phyloP scores from a whole-genome alignment of 1,140 invertebrate species.

The Drosophila aff. region DNA sequence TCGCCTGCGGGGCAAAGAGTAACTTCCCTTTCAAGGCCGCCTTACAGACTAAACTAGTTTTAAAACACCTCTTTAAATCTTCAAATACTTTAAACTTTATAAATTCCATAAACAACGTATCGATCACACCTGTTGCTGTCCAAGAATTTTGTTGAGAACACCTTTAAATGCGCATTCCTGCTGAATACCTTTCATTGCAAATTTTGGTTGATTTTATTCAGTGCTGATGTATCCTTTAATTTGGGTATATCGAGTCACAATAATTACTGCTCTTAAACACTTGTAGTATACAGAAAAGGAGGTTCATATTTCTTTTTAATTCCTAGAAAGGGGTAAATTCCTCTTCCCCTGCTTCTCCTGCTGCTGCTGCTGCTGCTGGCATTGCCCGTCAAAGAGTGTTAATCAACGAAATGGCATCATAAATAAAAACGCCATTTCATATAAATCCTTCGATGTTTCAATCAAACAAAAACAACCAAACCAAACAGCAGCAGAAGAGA shows the following conservation, averaged over 20 bases:
- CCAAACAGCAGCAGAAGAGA: conserved; percentile 5
- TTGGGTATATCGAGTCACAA: not conserved
- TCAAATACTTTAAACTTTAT: not conserved
- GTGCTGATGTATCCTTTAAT: conserved; percentile 5
- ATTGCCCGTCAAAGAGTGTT: conserved; percentile 70
- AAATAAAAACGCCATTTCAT: conserved; percentile 80
- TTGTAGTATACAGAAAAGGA: not conserved
- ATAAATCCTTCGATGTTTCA: conserved; percentile 79
- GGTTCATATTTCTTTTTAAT: not conserved
- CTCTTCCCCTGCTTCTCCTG: not conserved
- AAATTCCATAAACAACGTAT: not conserved
- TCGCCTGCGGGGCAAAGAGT: not conserved
- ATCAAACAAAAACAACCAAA: conserved; percentile 69
- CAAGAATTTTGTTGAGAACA: not conserved
- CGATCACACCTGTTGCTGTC: conserved; percentile 7
- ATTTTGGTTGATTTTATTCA: conserved; percentile 10
- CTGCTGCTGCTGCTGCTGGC: not conserved
- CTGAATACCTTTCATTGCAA: not conserved
- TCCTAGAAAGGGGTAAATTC: too few relatives aligned
- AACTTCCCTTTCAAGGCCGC: too few relatives aligned
- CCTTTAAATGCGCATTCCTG: conserved; percentile 1
- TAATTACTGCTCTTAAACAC: not conserved
- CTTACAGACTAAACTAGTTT: not conserved
- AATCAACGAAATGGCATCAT: conserved; percentile 82
- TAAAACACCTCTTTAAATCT: too few relatives aligned